phyloP scores from a whole-genome alignment of 2,113 vertebrate species.

The Bettongia penicillata region DNA sequence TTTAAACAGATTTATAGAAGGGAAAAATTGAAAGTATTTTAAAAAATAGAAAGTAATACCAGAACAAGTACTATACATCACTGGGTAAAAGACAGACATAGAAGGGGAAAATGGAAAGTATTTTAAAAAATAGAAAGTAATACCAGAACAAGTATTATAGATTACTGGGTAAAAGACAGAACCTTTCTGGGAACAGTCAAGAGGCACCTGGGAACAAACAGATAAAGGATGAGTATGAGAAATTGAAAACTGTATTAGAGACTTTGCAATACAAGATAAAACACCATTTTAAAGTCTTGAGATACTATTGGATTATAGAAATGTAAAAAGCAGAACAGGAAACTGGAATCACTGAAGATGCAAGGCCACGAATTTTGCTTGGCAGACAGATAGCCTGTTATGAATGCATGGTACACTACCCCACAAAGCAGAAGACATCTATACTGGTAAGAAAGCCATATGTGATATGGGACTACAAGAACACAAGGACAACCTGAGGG shows the following conservation, averaged over 20 bases:
- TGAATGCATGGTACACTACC: background rate
- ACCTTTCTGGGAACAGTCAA: background rate
- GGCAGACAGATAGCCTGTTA: background rate
- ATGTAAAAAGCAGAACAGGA: background rate
- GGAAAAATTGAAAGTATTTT: background rate
- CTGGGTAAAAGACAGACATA: too few species aligned
- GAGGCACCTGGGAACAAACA: background rate
- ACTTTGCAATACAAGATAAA: background rate
- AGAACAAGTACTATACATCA: background rate
- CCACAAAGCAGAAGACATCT: background rate
- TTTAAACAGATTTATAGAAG: background rate
- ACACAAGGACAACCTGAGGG: background rate
- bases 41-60: background rate
- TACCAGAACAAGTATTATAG: background rate
- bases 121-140: background rate
- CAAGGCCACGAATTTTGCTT: background rate
- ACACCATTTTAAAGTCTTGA: background rate
- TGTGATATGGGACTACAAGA: background rate
- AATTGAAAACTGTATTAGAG: background rate
- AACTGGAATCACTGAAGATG: background rate
- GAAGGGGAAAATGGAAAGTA: background rate
- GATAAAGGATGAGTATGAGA: background rate
- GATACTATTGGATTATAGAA: background rate
- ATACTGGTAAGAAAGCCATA: background rate
- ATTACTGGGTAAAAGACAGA: background rate